A percentile compares a stretch with the other conserved stretches of the same genome.
Conservation (phyloP, 2,888 invertebrate species). For the Entomobrya multifasciata region DNA sequence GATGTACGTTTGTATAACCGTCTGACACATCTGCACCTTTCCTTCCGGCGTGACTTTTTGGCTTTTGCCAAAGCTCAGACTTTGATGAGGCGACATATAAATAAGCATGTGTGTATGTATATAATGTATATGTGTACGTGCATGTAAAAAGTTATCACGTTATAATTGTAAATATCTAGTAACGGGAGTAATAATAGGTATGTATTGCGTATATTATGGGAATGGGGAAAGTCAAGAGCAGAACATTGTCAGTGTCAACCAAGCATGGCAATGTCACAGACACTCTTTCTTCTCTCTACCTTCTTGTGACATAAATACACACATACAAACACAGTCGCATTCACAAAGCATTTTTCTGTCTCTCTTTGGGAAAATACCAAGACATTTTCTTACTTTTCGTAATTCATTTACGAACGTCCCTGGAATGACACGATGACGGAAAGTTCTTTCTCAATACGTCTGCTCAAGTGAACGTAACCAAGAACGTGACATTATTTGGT, state of each 20-base stretch:
- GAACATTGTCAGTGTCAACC: constrained; percentile 30
- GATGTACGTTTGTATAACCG: neutral
- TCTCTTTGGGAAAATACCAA: neutral
- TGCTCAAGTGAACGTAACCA: neutral
- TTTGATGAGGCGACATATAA: neutral
- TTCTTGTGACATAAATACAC: neutral
- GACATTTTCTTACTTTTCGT: constrained; percentile 26
- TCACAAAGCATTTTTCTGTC: too few relatives aligned
- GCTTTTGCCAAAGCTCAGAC: neutral
- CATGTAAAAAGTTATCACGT: too few relatives aligned
- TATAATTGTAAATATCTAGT: neutral
- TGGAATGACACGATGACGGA: constrained; percentile 38
- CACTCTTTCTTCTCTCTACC: neutral
- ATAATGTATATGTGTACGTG: too few relatives aligned
- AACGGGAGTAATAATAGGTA: neutral
- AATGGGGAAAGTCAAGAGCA: constrained; percentile 40
- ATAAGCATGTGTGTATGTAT: neutral
- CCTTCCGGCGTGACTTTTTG: neutral
- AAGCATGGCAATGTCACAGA: constrained; percentile 29
- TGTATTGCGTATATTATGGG: neutral
- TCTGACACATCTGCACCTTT: neutral
- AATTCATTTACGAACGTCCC: constrained; percentile 27
- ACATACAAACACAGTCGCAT: neutral
- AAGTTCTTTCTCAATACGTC: neutral
- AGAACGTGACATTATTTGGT: constrained; percentile 33